phyloP scores from a whole-genome alignment of 2,888 invertebrate species.

The Archips crataeganus region DNA sequence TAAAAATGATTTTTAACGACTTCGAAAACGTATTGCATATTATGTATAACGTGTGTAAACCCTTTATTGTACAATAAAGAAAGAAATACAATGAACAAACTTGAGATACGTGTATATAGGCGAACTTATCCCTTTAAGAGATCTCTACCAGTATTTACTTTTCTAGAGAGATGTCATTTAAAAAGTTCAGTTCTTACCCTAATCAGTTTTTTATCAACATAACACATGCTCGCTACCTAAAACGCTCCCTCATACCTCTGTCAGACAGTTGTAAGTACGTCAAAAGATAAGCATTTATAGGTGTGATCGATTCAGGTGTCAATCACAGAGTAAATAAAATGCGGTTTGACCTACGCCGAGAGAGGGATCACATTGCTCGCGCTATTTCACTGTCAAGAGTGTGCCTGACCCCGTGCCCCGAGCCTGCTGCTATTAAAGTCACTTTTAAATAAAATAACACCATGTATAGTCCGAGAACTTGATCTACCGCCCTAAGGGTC shows the following conservation, averaged over 20 bases:
- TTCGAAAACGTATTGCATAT: too few relatives aligned
- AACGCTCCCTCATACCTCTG: neutral
- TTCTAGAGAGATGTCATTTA: too few relatives aligned
- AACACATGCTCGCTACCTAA: neutral
- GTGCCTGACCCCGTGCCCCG: conserved; percentile 43
- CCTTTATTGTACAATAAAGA: too few relatives aligned
- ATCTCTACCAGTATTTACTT: too few relatives aligned
- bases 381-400: conserved; percentile 79
- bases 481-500: neutral
- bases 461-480: neutral
- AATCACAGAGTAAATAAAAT: conserved; percentile 39
- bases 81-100: too few relatives aligned
- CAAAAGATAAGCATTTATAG: conserved; percentile 43
- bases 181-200: too few relatives aligned
- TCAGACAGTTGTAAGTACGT: neutral
- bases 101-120: too few relatives aligned
- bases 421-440: conserved; percentile 11
- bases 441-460: conserved; percentile 13
- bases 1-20: too few relatives aligned
- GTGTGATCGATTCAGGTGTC: conserved; percentile 53
- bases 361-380: conserved; percentile 64
- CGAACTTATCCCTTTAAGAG: too few relatives aligned
- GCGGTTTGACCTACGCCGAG: conserved; percentile 65
- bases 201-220: neutral
- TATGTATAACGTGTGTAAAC: too few relatives aligned